These are phyloP conservation scores for Neodiprion fabricii DNA, from an alignment of 1,140 invertebrate species.

Conservation along the genomic window DNA sequence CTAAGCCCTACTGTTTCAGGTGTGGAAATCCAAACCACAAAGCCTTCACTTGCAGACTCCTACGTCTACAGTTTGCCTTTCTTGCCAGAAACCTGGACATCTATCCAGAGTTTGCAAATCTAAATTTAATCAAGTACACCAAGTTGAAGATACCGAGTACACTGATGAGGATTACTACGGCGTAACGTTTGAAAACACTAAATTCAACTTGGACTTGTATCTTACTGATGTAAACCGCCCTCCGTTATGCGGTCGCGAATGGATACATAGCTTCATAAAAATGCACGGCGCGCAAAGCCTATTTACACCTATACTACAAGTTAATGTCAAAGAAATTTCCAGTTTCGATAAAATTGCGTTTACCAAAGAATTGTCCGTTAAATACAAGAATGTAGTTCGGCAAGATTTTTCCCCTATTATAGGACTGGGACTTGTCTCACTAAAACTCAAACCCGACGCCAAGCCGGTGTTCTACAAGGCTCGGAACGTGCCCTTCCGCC, in stretches of 20 bases:
- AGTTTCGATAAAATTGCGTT: conserved; percentile 13
- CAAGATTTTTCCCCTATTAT: conserved; percentile 4
- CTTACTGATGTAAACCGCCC: too few relatives aligned
- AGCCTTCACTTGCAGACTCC: background rate
- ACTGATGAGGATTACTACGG: background rate
- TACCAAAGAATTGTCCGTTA: background rate
- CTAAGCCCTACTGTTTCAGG: background rate
- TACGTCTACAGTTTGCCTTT: background rate
- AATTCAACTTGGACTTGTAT: too few relatives aligned
- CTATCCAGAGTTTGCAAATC: background rate
- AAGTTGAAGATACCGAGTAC: background rate
- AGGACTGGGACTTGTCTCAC: background rate
- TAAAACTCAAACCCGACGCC: conserved; percentile 18
- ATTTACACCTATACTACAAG: background rate
- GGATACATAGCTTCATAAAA: background rate
- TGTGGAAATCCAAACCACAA: conserved; percentile 1
- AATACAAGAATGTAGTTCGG: background rate
- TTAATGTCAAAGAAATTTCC: background rate
- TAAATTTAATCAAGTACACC: background rate
- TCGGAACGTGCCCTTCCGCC: conserved; percentile 28
- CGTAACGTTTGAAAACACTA: background rate
- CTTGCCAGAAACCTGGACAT: background rate
- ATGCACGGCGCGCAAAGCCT: background rate
- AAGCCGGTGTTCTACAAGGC: conserved; percentile 26
- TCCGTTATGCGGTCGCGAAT: background rate